Base-by-base conservation (phyloP, 2,113 vertebrate species). In the Nansenia antarctica region DNA sequence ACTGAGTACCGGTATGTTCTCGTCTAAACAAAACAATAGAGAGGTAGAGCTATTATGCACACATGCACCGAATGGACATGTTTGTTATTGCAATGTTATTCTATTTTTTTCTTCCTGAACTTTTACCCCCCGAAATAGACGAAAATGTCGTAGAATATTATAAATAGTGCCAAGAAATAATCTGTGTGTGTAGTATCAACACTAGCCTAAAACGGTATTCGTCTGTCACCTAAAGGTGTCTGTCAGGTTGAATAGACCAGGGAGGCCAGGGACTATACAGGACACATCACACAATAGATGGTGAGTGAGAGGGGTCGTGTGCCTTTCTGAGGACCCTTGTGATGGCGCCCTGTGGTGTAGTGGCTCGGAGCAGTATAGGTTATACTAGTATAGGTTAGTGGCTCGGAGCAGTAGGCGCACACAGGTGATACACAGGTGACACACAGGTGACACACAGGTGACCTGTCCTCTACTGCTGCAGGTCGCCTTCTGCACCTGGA, bases 41-140 rank as follows among this genome's bases (percentile, higher is more conserved):
- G 6, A 49, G 20, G n/a, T n/a, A n/a, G n/a, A n/a, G n/a, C n/a
- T n/a, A n/a, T n/a, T n/a, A n/a, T n/a, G n/a, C 45, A 49, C 18
- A 49, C 45, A 42, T n/a, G n/a, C n/a, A n/a, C 3, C 39, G 20
- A 49, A 37, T 5, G 5, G 5, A 49, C 45, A 20, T n/a, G 8
- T 14, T 49, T 20, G 45, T 1, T n/a, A 22, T 49, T n/a, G n/a
- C 18, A 49, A 49, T 20, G 18, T n/a, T 49, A 22, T 11, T 5
- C 45, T 49, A 14, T 49, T 49, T 20, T 15, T 22, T n/a, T 49
- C 35, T 29, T 66, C 32, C 27, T 37, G 66, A 52, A 58, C 61
- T 57, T 57, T 57, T 31, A 14, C 39, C 18, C 39, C 12, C 27
- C 54, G 15, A n/a, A 49, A 49, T 49, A 49, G 45, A 49, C 20